These are phyloP conservation scores for Hystrix cristata DNA, from an alignment of 2,113 vertebrate species.

Conservation along the genomic window DNA sequence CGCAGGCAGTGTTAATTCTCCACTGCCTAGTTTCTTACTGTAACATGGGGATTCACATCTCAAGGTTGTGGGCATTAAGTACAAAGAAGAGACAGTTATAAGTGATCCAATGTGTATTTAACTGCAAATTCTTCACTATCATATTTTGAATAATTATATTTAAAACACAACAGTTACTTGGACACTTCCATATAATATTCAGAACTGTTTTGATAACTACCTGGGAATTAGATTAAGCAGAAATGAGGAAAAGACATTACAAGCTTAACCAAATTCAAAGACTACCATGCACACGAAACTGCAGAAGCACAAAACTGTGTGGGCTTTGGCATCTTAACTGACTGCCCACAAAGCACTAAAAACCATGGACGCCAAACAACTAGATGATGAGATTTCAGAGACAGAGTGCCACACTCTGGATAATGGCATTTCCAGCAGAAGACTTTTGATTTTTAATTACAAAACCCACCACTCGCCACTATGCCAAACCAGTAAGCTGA, in stretches of 20 bases:
- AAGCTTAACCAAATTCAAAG: conserved; percentile 19
- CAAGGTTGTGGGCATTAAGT: not conserved
- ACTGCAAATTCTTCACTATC: not conserved
- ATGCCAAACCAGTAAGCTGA: conserved; percentile 14
- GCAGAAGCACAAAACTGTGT: not conserved
- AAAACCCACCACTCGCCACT: not conserved
- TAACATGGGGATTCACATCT: not conserved
- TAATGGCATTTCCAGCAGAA: not conserved
- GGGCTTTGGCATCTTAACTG: not conserved
- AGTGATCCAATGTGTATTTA: not conserved
- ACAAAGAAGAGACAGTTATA: not conserved
- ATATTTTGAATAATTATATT: not conserved
- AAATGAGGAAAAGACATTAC: not conserved
- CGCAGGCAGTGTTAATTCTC: not conserved
- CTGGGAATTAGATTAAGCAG: not conserved
- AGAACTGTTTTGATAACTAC: not conserved
- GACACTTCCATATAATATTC: not conserved
- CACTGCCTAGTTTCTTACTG: not conserved
- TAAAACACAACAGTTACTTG: conserved; percentile 24
- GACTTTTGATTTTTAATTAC: not conserved
- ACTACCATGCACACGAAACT: not conserved
- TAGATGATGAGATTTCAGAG: not conserved
- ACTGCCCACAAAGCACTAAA: not conserved
- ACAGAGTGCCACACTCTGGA: not conserved
- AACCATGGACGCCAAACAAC: not conserved